Evolutionary conservation across 2,113 vertebrate genomes (phyloP).

Genomic region (Scopus umbretta): DNA sequence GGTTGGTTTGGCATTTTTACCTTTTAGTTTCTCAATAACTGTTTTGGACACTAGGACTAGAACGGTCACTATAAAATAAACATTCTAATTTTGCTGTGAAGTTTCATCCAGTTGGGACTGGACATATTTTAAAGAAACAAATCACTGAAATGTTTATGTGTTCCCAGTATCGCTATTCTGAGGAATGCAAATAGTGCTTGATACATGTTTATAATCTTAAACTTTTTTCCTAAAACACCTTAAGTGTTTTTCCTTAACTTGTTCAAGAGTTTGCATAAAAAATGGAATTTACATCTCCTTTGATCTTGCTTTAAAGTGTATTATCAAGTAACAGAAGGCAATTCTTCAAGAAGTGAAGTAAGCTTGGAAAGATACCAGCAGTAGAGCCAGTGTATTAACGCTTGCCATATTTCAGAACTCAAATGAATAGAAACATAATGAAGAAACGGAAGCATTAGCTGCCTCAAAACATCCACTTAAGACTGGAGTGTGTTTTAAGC

Average conservation of each 20-base stretch:
- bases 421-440: not conserved
- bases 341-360: not conserved
- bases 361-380: not conserved
- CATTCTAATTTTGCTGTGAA: not conserved
- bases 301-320: not conserved
- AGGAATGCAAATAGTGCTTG: not conserved
- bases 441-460: not conserved
- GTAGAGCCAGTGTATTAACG: not conserved
- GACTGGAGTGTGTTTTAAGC: not conserved
- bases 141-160: not conserved
- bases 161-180: not conserved
- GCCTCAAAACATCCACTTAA: not conserved
- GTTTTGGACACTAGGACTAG: not conserved
- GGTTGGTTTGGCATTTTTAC: accelerated
- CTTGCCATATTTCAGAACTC: not conserved
- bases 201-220: not conserved
- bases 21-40: not conserved
- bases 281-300: not conserved
- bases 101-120: not conserved
- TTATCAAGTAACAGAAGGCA: not conserved
- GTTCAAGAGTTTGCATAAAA: not conserved
- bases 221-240: not conserved
- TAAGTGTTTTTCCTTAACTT: not conserved
- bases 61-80: not conserved
- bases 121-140: not conserved